A percentile compares a stretch with the other conserved stretches of the same genome.
Evolutionary conservation across 2,797 vertebrate genomes (phyloP).

Genomic region (Sebastes steindachneri): DNA sequence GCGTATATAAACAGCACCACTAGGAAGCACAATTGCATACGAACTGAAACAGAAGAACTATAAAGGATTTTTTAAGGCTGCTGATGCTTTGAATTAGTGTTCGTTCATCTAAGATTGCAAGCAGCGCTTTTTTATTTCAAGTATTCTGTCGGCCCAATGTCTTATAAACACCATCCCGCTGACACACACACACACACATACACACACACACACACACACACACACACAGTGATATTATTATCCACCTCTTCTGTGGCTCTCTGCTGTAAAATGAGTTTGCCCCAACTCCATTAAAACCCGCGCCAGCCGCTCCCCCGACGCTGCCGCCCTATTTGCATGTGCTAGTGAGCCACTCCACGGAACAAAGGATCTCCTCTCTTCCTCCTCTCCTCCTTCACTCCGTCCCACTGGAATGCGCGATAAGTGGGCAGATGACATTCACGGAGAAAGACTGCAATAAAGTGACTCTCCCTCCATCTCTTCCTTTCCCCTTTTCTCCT

Average conservation of each 20-base stretch:
- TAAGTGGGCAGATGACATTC: slow-evolving; percentile 99
- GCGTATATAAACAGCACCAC: slow-evolving; percentile 49
- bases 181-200: slow-evolving; percentile 44
- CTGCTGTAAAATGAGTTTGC: slow-evolving; percentile 98
- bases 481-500: slow-evolving; percentile 28
- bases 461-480: slow-evolving; percentile 68
- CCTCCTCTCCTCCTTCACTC: slow-evolving; percentile 71
- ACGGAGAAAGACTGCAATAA: slow-evolving; percentile 86
- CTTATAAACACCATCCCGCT: slow-evolving; percentile 42
- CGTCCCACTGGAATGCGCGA: slow-evolving; percentile 82
- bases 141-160: slow-evolving; percentile 15
- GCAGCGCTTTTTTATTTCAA: slow-evolving; percentile 35
- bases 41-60: slow-evolving; percentile 30
- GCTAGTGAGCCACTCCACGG: slow-evolving; percentile 93
- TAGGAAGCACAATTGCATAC: slow-evolving; percentile 48
- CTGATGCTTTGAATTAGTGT: slow-evolving; percentile 45
- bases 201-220: slow-evolving; percentile 56
- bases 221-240: slow-evolving; percentile 79
- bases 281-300: slow-evolving; percentile 99
- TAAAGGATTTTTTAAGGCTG: slow-evolving; percentile 13
- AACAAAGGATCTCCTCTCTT: slow-evolving; percentile 91
- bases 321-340: slow-evolving; percentile 95
- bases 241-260: slow-evolving; percentile 94
- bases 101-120: slow-evolving; percentile 30
- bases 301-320: slow-evolving; percentile 92